phyloP scores from a whole-genome alignment of 2,797 vertebrate genomes.

The Danio tinwini region DNA sequence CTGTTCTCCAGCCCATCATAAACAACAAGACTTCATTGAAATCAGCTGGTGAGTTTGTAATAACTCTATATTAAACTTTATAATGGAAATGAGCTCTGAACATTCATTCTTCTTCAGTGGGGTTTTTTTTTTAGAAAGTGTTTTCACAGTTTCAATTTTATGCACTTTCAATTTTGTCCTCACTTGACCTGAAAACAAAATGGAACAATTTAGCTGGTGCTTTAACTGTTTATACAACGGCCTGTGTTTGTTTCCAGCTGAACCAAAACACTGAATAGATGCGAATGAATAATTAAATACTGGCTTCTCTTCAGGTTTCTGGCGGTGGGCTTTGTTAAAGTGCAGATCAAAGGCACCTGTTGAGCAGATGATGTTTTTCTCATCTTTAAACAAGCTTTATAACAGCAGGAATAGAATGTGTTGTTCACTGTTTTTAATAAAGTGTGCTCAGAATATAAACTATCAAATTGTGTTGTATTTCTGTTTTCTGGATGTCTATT shows the following conservation, averaged over 20 bases:
- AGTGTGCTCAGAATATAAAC: not conserved
- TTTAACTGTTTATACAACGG: conserved; percentile 51
- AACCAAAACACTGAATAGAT: conserved; percentile 54
- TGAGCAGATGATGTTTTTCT: conserved; percentile 12
- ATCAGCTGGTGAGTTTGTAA: not conserved
- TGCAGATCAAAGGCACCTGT: conserved; percentile 43
- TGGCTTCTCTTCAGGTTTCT: conserved; percentile 39
- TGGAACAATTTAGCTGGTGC: conserved; percentile 58
- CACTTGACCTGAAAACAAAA: conserved; percentile 29
- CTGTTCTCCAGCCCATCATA: too few relatives aligned
- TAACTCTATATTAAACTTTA: too few relatives aligned
- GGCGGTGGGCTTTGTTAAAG: conserved; percentile 46
- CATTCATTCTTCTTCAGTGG: not conserved
- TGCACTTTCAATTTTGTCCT: conserved; percentile 26
- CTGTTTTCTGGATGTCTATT: not conserved
- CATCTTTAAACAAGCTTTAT: conserved; percentile 24
- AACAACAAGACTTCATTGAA: not conserved
- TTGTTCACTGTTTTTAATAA: not conserved
- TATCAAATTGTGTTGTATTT: not conserved
- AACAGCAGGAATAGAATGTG: not conserved
- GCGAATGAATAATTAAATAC: conserved; percentile 64
- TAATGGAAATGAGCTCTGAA: not conserved
- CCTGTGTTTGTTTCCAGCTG: conserved; percentile 21
- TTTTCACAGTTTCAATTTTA: conserved; percentile 20
- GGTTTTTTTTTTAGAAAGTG: conserved; percentile 16